phyloP scores from a whole-genome alignment of 1,140 invertebrate species.

The Heliconius congener region DNA sequence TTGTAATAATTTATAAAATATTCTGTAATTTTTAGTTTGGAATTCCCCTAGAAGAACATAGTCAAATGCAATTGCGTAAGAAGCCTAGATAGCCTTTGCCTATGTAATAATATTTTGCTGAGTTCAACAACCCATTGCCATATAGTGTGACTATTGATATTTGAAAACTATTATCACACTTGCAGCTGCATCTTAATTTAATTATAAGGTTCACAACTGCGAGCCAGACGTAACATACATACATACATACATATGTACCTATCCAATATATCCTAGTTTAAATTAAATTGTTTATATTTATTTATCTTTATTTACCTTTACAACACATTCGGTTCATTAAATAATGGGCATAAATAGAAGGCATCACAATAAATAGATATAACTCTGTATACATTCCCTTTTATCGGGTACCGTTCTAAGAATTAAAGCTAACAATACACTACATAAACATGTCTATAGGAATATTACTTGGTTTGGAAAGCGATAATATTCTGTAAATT shows the following conservation, averaged over 20 bases:
- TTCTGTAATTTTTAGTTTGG: background rate
- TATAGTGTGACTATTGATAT: constrained; percentile 37
- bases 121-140: constrained; percentile 58
- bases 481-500: background rate
- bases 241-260: background rate
- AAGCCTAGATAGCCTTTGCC: constrained; percentile 60
- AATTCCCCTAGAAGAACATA: constrained; percentile 57
- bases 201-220: constrained; percentile 25
- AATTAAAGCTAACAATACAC: constrained; percentile 5
- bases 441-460: background rate
- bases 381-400: constrained; percentile 8
- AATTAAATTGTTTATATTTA: too few species aligned
- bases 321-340: background rate
- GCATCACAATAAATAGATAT: constrained; percentile 15
- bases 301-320: too few species aligned
- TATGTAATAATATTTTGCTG: constrained; percentile 62
- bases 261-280: background rate
- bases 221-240: constrained; percentile 1
- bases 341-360: background rate
- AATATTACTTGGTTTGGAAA: background rate
- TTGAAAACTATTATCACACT: constrained; percentile 39
- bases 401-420: constrained; percentile 24
- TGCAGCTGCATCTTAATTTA: constrained; percentile 43
- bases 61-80: constrained; percentile 59
- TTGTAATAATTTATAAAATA: background rate